Evolutionary conservation across 2,888 invertebrate genomes (phyloP), one percentile per base, ranked within the genome.

Genomic region (Desoria tigrina): DNA sequence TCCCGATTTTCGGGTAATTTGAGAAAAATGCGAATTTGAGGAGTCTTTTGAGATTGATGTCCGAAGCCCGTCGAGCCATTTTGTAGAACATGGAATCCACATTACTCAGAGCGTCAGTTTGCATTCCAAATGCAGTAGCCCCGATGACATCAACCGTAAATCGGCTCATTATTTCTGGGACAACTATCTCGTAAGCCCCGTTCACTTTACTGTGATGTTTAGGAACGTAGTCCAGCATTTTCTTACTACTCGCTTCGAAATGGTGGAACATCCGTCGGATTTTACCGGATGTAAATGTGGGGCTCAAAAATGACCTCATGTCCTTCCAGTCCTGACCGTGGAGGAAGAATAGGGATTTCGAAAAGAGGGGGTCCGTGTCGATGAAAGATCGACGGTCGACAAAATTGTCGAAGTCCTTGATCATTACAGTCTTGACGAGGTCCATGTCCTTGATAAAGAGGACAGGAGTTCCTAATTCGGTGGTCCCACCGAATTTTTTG

Each of bases 111-210:
- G 68, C 60, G 9, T 63, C 58, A 1, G 71, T 68, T 16, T 68
- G 59, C 63, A 68, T 49, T 0, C 83, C 83, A 66, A 83, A 83
- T 0, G 83, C 80, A 1, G 81, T 78, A 0, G 79, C 80, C 0
- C 78, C 78, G 4, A 82, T 79, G 3, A 78, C 72, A 61, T 78
- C 78, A 7, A 77, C 76, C 3, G 75, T 69, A 56, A 70, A 77
- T 14, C 77, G 65, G 14, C 68, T 65, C 21, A 72, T 57, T 2
- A 65, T 54, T 26, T 74, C 74, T 39, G 67, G 67, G 6, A 72
- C 61, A 0, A 71, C 65, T 16, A 74, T 16, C 27, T 63, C 63
- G 1, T 61, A 50, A 4, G 55, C 28, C 4, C 6, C 4, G 32
- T 32, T 32, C 2, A 64, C 59, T 2, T 45, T 58, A 7, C 63